Conservation (phyloP, 2,113 vertebrate species). For the Anolis sagrei region DNA sequence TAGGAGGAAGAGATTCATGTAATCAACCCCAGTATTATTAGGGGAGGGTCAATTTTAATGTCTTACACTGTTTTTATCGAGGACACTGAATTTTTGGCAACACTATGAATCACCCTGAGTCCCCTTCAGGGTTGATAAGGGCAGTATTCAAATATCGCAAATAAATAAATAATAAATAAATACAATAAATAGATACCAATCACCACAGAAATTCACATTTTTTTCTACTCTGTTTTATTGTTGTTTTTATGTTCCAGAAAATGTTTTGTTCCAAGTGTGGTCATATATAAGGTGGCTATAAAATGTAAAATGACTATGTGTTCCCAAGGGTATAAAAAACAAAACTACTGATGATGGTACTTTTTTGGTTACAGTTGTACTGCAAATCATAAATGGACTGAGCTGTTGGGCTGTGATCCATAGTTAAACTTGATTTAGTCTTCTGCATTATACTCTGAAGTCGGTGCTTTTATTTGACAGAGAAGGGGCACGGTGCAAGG, state of each 20-base stretch:
- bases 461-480: constrained; percentile 43
- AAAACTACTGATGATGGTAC: background rate
- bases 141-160: no score
- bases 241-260: constrained; percentile 39
- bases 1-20: no score
- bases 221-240: constrained; percentile 11
- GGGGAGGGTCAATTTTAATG: no score
- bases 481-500: constrained; percentile 2
- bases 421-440: background rate
- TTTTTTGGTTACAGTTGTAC: constrained; percentile 3
- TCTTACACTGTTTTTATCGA: no score
- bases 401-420: constrained; percentile 19
- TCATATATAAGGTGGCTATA: background rate
- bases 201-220: background rate
- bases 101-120: no score
- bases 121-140: no score
- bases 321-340: constrained; percentile 13
- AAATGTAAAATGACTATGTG: background rate
- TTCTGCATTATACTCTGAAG: background rate
- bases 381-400: constrained; percentile 22
- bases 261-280: constrained; percentile 9
- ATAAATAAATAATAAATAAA: no score
- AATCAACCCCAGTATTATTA: no score
- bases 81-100: no score
- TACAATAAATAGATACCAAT: no score